Evolutionary conservation across 1,140 invertebrate species (phyloP).

Genomic region (Patella vulgata): DNA sequence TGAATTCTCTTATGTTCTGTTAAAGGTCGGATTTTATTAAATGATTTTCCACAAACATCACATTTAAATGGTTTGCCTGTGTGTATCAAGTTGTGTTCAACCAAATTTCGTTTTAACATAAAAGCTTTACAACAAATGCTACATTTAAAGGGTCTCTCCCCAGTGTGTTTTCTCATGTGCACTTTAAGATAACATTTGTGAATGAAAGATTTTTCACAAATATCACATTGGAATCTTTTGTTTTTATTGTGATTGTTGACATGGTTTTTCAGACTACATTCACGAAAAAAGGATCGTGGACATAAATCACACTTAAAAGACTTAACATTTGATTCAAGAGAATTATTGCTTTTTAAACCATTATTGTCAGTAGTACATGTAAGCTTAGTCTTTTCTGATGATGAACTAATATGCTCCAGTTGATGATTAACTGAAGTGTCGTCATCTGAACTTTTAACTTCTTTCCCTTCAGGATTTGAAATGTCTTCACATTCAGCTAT

Average conservation of each 20-base stretch:
- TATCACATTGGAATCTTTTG: slow-evolving; percentile 85
- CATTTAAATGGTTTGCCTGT: slow-evolving; percentile 32
- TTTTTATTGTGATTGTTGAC: slow-evolving; percentile 25
- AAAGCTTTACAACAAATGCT: slow-evolving; percentile 29
- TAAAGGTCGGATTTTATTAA: slow-evolving; percentile 72
- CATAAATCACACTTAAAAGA: too few species aligned
- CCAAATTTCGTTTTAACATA: slow-evolving; percentile 18
- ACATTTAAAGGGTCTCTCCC: slow-evolving; percentile 70
- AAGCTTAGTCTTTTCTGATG: too few species aligned
- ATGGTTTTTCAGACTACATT: too few species aligned
- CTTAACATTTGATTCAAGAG: too few species aligned
- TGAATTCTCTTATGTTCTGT: slow-evolving; percentile 97
- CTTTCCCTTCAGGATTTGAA: too few species aligned
- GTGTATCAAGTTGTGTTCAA: slow-evolving; percentile 27
- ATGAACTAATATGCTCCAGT: too few species aligned
- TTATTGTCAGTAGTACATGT: too few species aligned
- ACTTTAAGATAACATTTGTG: not conserved
- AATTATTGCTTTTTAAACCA: too few species aligned
- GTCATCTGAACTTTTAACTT: too few species aligned
- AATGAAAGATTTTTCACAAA: slow-evolving; percentile 47
- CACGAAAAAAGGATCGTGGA: too few species aligned
- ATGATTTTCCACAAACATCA: slow-evolving; percentile 34
- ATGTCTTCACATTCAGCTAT: too few species aligned
- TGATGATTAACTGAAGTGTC: too few species aligned
- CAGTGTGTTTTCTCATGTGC: not conserved